Percentiles rank a stretch among this genome's conserved stretches.
Evolutionary conservation across 2,888 invertebrate species (phyloP).

Genomic region (Hoplodrina blanda): DNA sequence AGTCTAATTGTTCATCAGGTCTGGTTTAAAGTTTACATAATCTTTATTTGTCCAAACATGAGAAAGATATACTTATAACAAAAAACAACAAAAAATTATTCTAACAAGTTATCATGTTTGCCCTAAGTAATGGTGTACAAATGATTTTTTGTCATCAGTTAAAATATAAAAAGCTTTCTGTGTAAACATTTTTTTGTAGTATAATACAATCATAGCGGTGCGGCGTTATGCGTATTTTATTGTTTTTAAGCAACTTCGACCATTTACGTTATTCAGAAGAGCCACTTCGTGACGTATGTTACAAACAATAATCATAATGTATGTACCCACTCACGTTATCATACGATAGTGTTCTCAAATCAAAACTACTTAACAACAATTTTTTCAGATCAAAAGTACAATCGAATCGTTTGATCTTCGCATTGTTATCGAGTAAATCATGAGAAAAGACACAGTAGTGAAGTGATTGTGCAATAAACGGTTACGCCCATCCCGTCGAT

Average conservation of each 20-base stretch:
- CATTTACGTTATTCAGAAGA: constrained; percentile 14
- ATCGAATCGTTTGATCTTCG: constrained; percentile 22
- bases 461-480: constrained; percentile 38
- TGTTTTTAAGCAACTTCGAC: constrained; percentile 28
- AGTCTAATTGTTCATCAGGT: constrained; percentile 26
- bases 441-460: constrained; percentile 42
- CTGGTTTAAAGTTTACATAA: constrained; percentile 16
- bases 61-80: too few relatives aligned
- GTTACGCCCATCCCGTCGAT: constrained; percentile 40
- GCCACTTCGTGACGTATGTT: constrained; percentile 13
- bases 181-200: too few relatives aligned
- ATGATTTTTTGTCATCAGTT: too few relatives aligned
- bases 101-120: too few relatives aligned
- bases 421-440: constrained; percentile 43
- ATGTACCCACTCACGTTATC: neutral
- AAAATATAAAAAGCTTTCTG: too few relatives aligned
- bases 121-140: too few relatives aligned
- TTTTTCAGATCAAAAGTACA: constrained; percentile 7
- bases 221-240: constrained; percentile 30
- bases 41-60: too few relatives aligned
- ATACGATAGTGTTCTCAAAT: neutral
- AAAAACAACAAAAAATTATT: too few relatives aligned
- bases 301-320: constrained; percentile 1
- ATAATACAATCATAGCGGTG: too few relatives aligned
- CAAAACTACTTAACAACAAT: neutral